Conservation (phyloP, 2,797 vertebrate genomes). For the Kryptolebias ocellatus region DNA sequence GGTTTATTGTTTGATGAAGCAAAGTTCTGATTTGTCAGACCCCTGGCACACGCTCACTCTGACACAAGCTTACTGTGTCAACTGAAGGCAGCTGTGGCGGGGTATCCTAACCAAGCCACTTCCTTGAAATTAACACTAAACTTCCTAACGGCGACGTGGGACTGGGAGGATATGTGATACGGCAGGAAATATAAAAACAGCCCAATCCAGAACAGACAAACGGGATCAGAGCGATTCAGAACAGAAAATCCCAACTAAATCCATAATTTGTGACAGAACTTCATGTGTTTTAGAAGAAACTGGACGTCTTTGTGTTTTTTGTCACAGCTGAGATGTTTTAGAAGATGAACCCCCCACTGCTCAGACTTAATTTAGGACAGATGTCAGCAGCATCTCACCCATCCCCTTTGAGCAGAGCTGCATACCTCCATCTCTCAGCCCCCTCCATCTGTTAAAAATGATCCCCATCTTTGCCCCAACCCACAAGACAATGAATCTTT, state of each 20-base stretch:
- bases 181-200: not conserved
- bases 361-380: conserved; percentile 68
- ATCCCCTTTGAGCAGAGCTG: conserved; percentile 50
- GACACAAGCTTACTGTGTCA: too few relatives aligned
- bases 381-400: conserved; percentile 74
- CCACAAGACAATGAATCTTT: conserved; percentile 75
- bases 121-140: conserved; percentile 34
- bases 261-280: not conserved
- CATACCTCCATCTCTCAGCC: conserved; percentile 39
- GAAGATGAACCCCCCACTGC: conserved; percentile 28
- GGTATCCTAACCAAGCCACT: conserved; percentile 23
- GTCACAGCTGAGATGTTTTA: conserved; percentile 42
- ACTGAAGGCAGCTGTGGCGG: conserved; percentile 42
- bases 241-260: conserved; percentile 1
- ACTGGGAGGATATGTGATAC: not conserved
- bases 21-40: not conserved
- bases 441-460: conserved; percentile 48
- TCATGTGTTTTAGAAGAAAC: conserved; percentile 7
- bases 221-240: not conserved
- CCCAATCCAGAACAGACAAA: not conserved
- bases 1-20: not conserved
- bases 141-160: conserved; percentile 23
- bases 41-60: too few relatives aligned
- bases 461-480: conserved; percentile 57
- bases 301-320: conserved; percentile 36